phyloP scores from a whole-genome alignment of 1,140 invertebrate genomes.

The Drosophila takahashii region DNA sequence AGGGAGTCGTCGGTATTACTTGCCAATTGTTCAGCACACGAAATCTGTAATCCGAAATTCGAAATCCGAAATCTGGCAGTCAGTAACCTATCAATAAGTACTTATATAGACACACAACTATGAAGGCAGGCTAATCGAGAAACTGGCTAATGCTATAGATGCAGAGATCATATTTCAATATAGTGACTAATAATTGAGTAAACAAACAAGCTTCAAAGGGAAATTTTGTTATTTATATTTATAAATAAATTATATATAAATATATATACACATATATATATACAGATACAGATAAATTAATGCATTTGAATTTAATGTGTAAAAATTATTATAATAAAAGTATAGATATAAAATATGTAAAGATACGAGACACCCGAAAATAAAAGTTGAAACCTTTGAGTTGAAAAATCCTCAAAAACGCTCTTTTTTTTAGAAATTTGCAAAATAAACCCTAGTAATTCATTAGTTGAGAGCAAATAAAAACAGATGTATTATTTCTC shows the following conservation, averaged over 20 bases:
- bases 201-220: conserved; percentile 64
- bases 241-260: conserved; percentile 74
- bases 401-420: conserved; percentile 26
- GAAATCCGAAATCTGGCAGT: conserved; percentile 57
- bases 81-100: conserved; percentile 61
- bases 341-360: conserved; percentile 66
- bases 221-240: conserved; percentile 83
- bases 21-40: conserved; percentile 80
- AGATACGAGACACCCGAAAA: conserved; percentile 60
- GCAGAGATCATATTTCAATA: conserved; percentile 65
- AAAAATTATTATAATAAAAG: conserved; percentile 62
- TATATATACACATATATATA: conserved; percentile 57
- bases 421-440: conserved; percentile 28
- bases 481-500: conserved; percentile 44
- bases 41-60: conserved; percentile 61
- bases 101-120: conserved; percentile 41
- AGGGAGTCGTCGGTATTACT: conserved; percentile 51
- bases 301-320: conserved; percentile 67
- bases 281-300: conserved; percentile 65
- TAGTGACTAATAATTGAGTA: conserved; percentile 47
- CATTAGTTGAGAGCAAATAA: conserved; percentile 37
- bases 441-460: conserved; percentile 32
- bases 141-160: conserved; percentile 58
- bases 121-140: conserved; percentile 47
- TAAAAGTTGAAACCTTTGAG: conserved; percentile 49